Evolutionary conservation across 2,113 vertebrate genomes (phyloP), one percentile per base, ranked within the genome.

Genomic region (Eurypyga helias): DNA sequence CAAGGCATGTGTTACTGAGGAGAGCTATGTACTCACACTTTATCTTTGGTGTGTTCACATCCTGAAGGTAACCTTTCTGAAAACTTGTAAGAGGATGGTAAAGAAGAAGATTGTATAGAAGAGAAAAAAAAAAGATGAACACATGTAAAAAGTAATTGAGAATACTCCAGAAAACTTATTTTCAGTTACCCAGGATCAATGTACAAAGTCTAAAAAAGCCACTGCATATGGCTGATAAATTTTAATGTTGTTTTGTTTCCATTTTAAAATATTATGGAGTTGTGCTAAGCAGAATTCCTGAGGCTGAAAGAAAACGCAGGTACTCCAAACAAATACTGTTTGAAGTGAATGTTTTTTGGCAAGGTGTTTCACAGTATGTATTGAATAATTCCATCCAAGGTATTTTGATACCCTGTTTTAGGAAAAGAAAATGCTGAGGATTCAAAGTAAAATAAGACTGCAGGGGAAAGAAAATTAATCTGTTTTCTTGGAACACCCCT

Each of bases 401-500:
- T 93, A 96, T 97, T 97, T 97, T 97, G 92, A 96, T 95, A 97
- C 86, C 95, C 92, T 97, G 92, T 96, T 95, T 96, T 95, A 96
- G 97, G 95, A 96, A 95, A 83, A 93, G 73, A 96, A 95, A 97
- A 92, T 72, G 92, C 92, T 96, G 93, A 97, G 93, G 90, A 93
- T 72, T 93, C 84, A 95, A 96, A 96, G 84, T 94, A 84, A 96
- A 93, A 65, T 82, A 83, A 84, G 75, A 85, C 95, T 65, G 89
- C 1, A 5, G 83, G 93, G 90, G 77, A 95, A 95, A 61, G 86
- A 87, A 96, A 97, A 95, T 81, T 55, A 87, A 91, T 95, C 73
- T 94, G 38, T 92, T 97, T 93, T 90, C 80, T 92, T 97, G 94
- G 90, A 97, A 96, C 65, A 43, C 64, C 86, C 38, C 58, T 93